Percentiles rank a stretch among this genome's conserved stretches.
Evolutionary conservation across 2,113 vertebrate genomes (phyloP).

Genomic region (Syngnathus scovelli): DNA sequence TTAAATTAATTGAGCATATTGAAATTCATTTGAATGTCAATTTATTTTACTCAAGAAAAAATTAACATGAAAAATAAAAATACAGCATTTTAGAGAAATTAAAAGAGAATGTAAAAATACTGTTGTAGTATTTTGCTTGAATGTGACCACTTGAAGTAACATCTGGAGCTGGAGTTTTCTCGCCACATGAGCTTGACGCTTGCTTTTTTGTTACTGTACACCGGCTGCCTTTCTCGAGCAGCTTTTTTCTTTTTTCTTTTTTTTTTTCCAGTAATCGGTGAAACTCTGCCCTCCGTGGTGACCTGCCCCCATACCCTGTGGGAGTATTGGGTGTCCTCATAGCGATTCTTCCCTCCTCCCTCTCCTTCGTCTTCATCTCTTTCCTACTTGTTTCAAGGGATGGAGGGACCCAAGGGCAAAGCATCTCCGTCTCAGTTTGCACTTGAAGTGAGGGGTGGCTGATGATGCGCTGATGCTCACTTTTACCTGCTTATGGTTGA

Average conservation of each 20-base stretch:
- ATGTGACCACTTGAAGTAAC: too few relatives aligned
- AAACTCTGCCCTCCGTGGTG: constrained; percentile 52
- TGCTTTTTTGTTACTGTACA: constrained; percentile 25
- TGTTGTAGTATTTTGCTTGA: too few relatives aligned
- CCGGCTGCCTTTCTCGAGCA: constrained; percentile 12
- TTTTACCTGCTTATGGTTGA: background rate
- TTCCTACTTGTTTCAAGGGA: constrained; percentile 37
- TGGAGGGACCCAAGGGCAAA: constrained; percentile 46
- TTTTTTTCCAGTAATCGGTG: constrained; percentile 59
- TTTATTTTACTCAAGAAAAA: too few relatives aligned
- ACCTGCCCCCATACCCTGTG: constrained; percentile 54
- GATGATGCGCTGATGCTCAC: background rate
- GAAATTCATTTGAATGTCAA: too few relatives aligned
- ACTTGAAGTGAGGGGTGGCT: constrained; percentile 10
- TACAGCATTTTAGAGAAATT: too few relatives aligned
- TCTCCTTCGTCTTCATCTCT: constrained; percentile 21
- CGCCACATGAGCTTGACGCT: constrained; percentile 5
- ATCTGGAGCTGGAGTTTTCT: too few relatives aligned
- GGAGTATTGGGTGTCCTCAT: constrained; percentile 61
- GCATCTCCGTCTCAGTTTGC: constrained; percentile 10
- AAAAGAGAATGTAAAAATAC: too few relatives aligned
- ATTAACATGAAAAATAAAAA: too few relatives aligned
- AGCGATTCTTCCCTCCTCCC: constrained; percentile 41
- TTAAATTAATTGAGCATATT: background rate
- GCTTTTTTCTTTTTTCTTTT: constrained; percentile 18